Base-by-base conservation (phyloP, 2,797 vertebrate species). In the Botia almorhae region DNA sequence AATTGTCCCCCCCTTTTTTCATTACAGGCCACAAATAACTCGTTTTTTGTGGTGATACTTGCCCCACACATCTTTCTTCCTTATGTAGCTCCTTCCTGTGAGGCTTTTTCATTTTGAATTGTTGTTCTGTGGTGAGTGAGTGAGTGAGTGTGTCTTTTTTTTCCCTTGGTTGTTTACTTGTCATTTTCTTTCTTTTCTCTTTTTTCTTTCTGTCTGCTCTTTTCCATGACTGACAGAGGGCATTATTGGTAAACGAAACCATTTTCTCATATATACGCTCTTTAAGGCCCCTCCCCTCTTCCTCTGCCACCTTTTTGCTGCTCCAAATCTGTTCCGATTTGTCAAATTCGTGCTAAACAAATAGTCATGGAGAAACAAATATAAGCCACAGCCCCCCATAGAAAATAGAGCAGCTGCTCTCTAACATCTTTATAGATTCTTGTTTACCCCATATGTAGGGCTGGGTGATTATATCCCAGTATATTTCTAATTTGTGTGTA, bases 181-280 rank as follows among this genome's bases (percentile, higher is more conserved):
- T 90, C 86, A 85, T 82, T 79, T 76, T 85, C 83, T 89, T 79
- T 87, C 86, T 82, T 87, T 69, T 85, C 78, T 78, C 82, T 83
- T 85, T 69, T 90, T 90, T 90, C 87, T 89, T 86, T 91, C 87
- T 90, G 86, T 94, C 90, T 92, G 81, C 91, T 93, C 91, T 93
- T 90, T 93, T 92, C 89, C 93, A 93, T 94, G 94, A 93, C 94
- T 94, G 93, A 92, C 94, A 95, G 94, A 95, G 93, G 94, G 94
- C 92, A 91, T 95, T 94, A 93, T 95, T 94, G 94, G 94, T 95
- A 95, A 95, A 94, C 90, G 26, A 91, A 92, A 87, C 87, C 92
- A 94, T 91, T 91, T 91, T 93, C 87, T 89, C 88, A 91, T 92
- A 85, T 92, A 74, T 92, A 88, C 85, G 87, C 71, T 69, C 84